Evolutionary conservation across 2,113 vertebrate genomes (phyloP).

Genomic region (Typhlomys cinereus): DNA sequence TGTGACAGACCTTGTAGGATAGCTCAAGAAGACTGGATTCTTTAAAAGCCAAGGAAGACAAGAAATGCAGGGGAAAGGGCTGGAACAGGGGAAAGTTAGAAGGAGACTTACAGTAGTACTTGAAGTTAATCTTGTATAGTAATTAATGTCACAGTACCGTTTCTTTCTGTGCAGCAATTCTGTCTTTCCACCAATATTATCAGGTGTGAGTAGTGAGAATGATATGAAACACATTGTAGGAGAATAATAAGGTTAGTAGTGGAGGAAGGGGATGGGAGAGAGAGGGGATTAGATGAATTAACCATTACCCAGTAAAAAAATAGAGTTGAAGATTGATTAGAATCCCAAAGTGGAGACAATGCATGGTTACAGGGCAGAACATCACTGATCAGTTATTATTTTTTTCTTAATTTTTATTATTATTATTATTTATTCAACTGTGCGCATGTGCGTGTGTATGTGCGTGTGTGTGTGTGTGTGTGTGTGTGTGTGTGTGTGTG

Average conservation of each 20-base stretch:
- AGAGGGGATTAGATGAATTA: not conserved
- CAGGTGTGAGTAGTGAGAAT: not conserved
- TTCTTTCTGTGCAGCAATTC: not conserved
- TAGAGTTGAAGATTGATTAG: not conserved
- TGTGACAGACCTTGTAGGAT: not conserved
- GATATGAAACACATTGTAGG: not conserved
- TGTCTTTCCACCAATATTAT: not conserved
- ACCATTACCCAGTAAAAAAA: not conserved
- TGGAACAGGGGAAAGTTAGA: not conserved
- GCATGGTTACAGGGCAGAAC: not conserved
- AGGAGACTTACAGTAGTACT: not conserved
- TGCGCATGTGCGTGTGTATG: too few relatives aligned
- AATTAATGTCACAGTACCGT: rapidly evolving
- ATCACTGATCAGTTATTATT: not conserved
- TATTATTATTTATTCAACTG: too few relatives aligned
- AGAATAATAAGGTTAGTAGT: not conserved
- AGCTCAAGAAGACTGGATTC: not conserved
- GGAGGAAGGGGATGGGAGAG: not conserved
- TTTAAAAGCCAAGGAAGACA: not conserved
- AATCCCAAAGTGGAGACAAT: not conserved
- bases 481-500: too few relatives aligned
- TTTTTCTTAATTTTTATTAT: too few relatives aligned
- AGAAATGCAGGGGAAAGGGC: not conserved
- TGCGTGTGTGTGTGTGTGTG: too few relatives aligned
- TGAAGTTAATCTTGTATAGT: too few relatives aligned